Evolutionary conservation across 2,888 invertebrate species (phyloP).

Genomic region (Campaea margaritaria): DNA sequence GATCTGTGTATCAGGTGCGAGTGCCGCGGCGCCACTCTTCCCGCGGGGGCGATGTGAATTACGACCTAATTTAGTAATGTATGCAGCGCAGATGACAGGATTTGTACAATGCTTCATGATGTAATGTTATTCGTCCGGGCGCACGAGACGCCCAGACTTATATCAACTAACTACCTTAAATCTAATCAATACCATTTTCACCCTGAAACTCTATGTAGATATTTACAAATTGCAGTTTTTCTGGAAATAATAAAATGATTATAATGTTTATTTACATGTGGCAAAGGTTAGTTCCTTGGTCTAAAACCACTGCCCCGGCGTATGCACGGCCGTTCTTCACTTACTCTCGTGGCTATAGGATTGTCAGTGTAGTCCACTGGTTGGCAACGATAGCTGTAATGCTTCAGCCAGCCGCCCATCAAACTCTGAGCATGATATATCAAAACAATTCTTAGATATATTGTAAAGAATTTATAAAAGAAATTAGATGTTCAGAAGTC

Average conservation of each 20-base stretch:
- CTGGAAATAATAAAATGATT: slow-evolving; percentile 60
- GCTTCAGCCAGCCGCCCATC: slow-evolving; percentile 95
- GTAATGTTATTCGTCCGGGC: slow-evolving; percentile 34
- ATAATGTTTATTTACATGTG: slow-evolving; percentile 77
- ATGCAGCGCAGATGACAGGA: slow-evolving; percentile 35
- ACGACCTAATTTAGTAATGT: slow-evolving; percentile 32
- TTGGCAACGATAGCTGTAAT: slow-evolving; percentile 95
- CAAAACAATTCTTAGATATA: slow-evolving; percentile 56
- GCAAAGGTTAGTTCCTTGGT: slow-evolving; percentile 65
- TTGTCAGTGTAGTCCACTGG: slow-evolving; percentile 95
- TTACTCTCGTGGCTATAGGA: slow-evolving; percentile 93
- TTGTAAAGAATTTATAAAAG: background rate
- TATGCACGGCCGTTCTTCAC: slow-evolving; percentile 65
- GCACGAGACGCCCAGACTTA: slow-evolving; percentile 1
- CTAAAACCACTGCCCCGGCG: slow-evolving; percentile 50
- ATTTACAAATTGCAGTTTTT: slow-evolving; percentile 51
- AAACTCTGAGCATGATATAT: slow-evolving; percentile 87
- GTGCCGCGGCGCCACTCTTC: background rate
- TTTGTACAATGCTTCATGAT: slow-evolving; percentile 34
- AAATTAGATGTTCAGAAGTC: no score
- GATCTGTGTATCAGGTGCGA: slow-evolving; percentile 12
- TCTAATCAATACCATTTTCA: slow-evolving; percentile 42
- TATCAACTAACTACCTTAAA: slow-evolving; percentile 38
- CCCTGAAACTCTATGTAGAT: slow-evolving; percentile 47
- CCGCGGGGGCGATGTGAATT: slow-evolving; percentile 1